phyloP scores from a whole-genome alignment of 2,888 invertebrate genomes.

The Acrobeloides nanus region DNA sequence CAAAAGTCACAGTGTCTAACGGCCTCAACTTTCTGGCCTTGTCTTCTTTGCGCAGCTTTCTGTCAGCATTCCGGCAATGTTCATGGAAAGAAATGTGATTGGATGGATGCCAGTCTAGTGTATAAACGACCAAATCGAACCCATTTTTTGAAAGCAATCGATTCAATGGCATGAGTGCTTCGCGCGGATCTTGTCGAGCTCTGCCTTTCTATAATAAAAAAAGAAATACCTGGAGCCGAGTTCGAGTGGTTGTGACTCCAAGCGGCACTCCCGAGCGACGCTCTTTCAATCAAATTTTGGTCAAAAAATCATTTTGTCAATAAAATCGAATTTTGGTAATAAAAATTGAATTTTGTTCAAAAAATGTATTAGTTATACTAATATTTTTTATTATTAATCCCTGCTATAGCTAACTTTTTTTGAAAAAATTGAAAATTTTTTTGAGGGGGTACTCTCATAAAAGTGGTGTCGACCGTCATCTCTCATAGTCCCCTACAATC shows the following conservation, averaged over 20 bases:
- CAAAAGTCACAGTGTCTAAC: conserved; percentile 86
- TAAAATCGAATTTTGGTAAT: too few species aligned
- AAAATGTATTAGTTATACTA: too few species aligned
- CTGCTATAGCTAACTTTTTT: too few species aligned
- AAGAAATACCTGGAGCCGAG: neutral
- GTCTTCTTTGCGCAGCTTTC: conserved; percentile 35
- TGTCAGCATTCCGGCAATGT: conserved; percentile 60
- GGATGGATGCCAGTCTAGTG: conserved; percentile 91
- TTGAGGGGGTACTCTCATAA: too few species aligned
- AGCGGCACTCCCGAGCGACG: neutral
- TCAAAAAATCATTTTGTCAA: too few species aligned
- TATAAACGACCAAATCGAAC: conserved; percentile 61
- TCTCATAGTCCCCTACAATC: too few species aligned
- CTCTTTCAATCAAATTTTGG: too few species aligned
- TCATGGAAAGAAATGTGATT: conserved; percentile 93
- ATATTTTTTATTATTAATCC: too few species aligned
- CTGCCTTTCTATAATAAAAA: conserved; percentile 34
- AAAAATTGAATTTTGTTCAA: too few species aligned
- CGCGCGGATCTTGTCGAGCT: conserved; percentile 42
- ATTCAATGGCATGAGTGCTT: conserved; percentile 40
- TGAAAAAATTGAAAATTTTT: too few species aligned
- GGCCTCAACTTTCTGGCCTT: conserved; percentile 54
- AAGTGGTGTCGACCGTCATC: too few species aligned
- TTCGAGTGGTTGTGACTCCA: neutral
- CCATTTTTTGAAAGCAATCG: conserved; percentile 24